Percentiles rank a stretch among this genome's conserved stretches.
phyloP scores from a whole-genome alignment of 2,888 invertebrate species.

The Phengaris arion region DNA sequence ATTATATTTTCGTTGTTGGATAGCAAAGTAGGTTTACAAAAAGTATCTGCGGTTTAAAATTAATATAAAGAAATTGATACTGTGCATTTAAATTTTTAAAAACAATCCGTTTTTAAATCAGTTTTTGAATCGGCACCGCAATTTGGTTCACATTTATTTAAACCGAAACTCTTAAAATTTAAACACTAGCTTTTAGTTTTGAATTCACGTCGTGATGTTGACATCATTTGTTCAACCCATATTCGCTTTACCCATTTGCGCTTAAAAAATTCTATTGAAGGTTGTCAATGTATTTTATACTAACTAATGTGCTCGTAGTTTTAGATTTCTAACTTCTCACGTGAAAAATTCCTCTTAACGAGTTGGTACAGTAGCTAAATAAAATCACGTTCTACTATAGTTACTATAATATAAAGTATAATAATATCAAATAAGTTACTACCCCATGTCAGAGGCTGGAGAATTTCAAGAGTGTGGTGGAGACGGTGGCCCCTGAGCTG shows the following conservation, averaged over 20 bases:
- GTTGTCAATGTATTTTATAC: neutral
- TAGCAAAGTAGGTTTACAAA: constrained; percentile 49
- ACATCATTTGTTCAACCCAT: constrained; percentile 6
- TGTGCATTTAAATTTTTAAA: constrained; percentile 2
- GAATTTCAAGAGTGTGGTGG: constrained; percentile 50
- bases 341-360: too few relatives aligned
- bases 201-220: constrained; percentile 18
- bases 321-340: too few relatives aligned
- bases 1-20: constrained; percentile 57
- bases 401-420: neutral
- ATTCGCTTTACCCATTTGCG: neutral
- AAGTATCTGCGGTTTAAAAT: neutral
- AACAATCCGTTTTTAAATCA: neutral
- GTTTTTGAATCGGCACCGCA: constrained; percentile 7
- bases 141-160: constrained; percentile 17
- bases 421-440: too few relatives aligned
- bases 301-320: too few relatives aligned
- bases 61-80: neutral
- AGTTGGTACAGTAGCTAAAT: neutral
- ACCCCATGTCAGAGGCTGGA: constrained; percentile 47
- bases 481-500: constrained; percentile 48
- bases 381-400: neutral
- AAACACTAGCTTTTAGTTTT: constrained; percentile 22
- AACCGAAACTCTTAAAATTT: constrained; percentile 23
- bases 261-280: neutral